Base-by-base conservation (phyloP, 64 coral and sea anemone genomes). In the Platygyra sinensis region DNA sequence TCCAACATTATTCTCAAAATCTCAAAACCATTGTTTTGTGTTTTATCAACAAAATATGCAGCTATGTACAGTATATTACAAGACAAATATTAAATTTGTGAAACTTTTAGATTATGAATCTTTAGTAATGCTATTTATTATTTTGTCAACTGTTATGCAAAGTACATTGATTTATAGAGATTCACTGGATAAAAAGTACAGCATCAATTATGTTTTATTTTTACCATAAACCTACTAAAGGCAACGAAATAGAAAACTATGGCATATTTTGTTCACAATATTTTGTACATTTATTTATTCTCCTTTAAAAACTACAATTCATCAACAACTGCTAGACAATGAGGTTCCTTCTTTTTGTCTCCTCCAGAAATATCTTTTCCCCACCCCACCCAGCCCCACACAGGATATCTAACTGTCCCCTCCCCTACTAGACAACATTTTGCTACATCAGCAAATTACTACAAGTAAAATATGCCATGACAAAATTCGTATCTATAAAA, bases 281-380 rank as follows among this genome's bases (percentile, higher is more conserved):
- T 28, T 79, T 79, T 54, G 76, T 54, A 79, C 76, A 79, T 79
- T 79, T 79, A 54, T 79, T 69, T 79, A 54, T 79, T 69, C 1
- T 69, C 59, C 55, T n/a, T 79, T 57, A 57, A 79, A 79, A 79
- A 69, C n/a, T 69, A 69, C 65, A 69, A 24, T 46, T 33, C 4
- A 51, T 2, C 28, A 29, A 28, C n/a, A 0, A 77, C 51, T 24
- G 76, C 17, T 14, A 59, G 24, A 55, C 51, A 50, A 30, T 14
- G 5, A 79, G 28, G 9, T 4, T 15, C 27, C 24, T 27, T 25
- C 51, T 24, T 11, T 55, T 22, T 49, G 50, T 54, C 76, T 0
- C 75, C 75, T 25, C 49, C 24, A 31, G 5, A 5, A 28, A 13
- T 55, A 57, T 46, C 42, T 6, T 5, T 4, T 46, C 42, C 25